phyloP scores from a whole-genome alignment of 2,797 vertebrate species.

The Bradypus variegatus region DNA sequence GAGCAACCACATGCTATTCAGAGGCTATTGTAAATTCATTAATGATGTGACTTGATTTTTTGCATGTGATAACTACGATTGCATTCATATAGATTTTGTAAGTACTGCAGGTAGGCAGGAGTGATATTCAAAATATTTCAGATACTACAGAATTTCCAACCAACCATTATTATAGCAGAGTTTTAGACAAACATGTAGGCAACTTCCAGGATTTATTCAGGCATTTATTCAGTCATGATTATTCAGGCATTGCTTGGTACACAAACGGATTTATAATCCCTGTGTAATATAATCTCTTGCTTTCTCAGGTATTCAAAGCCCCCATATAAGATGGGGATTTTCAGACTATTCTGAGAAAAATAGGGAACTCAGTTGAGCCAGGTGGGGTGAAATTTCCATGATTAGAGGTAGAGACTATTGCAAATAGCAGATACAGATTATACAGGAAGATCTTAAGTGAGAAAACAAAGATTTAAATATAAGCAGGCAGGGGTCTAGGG shows the following conservation, averaged over 20 bases:
- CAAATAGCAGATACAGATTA: background rate
- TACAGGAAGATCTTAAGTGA: background rate
- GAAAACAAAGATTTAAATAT: background rate
- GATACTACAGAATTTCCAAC: background rate
- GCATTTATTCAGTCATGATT: too few species aligned
- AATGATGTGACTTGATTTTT: background rate
- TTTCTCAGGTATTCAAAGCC: background rate
- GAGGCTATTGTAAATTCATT: background rate
- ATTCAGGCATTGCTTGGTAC: background rate
- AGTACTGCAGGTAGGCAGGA: background rate
- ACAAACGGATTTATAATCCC: background rate
- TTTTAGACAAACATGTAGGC: background rate
- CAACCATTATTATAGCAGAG: background rate
- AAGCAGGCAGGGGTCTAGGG: background rate
- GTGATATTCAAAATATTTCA: background rate
- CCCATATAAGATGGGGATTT: background rate
- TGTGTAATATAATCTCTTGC: background rate
- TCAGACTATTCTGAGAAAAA: background rate
- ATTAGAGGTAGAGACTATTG: background rate
- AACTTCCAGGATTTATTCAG: background rate
- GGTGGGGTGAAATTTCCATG: background rate
- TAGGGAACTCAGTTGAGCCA: background rate
- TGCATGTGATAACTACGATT: background rate
- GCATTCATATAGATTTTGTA: background rate
- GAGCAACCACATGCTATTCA: too few species aligned